These are phyloP conservation scores for Galagoides demidoff DNA, from an alignment of 2,797 vertebrate species.

Conservation along the genomic window DNA sequence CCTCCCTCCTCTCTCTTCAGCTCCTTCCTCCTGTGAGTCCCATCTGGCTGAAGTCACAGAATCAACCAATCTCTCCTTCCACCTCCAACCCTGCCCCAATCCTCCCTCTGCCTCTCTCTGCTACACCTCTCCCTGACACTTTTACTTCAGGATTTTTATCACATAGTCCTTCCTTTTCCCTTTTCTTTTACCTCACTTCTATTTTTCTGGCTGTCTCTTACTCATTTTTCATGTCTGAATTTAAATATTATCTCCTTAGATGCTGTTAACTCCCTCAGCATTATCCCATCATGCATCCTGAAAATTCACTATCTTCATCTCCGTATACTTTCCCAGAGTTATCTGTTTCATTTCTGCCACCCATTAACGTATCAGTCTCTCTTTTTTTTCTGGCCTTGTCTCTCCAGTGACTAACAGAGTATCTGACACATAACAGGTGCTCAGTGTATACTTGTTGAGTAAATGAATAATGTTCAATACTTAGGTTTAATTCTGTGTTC, in stretches of 20 bases:
- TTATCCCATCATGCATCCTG: neutral
- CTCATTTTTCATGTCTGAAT: neutral
- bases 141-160: neutral
- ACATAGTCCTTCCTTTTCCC: neutral
- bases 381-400: neutral
- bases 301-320: neutral
- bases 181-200: neutral
- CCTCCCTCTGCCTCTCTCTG: neutral
- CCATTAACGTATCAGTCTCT: neutral
- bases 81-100: neutral
- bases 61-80: neutral
- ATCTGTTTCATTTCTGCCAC: neutral
- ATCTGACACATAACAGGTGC: neutral
- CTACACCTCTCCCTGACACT: neutral
- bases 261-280: neutral
- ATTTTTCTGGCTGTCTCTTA: neutral
- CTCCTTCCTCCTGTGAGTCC: neutral
- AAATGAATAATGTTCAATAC: neutral
- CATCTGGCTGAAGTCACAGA: neutral
- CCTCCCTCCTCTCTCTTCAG: neutral
- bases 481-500: conserved; percentile 23
- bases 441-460: neutral
- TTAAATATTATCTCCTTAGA: neutral
- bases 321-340: neutral
- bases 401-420: neutral